These are phyloP conservation scores for Neogale vison DNA, from an alignment of 2,113 vertebrate species.

Conservation along the genomic window DNA sequence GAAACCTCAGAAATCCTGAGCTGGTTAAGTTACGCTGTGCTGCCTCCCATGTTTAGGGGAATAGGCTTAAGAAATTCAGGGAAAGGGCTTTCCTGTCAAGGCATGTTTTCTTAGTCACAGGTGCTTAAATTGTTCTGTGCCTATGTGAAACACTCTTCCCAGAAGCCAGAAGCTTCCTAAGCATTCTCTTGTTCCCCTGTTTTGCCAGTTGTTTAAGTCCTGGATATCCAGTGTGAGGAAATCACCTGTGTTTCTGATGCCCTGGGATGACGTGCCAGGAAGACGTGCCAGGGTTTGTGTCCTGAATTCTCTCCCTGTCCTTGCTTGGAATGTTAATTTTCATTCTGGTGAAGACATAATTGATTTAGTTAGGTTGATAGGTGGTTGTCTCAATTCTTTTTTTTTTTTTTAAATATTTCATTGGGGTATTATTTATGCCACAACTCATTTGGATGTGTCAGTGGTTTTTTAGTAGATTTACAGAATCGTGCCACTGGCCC, in stretches of 20 bases:
- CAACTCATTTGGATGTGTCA: background rate
- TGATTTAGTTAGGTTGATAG: background rate
- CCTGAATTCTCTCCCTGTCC: background rate
- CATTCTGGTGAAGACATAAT: background rate
- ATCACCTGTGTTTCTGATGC: background rate
- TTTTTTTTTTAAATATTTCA: background rate
- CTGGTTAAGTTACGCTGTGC: background rate
- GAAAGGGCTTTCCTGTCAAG: slow-evolving; percentile 49
- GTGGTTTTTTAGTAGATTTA: background rate
- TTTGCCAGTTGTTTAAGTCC: background rate
- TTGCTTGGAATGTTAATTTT: background rate
- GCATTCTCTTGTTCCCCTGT: background rate
- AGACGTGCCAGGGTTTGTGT: background rate
- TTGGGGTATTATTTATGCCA: background rate
- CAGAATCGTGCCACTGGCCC: background rate
- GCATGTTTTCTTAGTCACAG: slow-evolving; percentile 7
- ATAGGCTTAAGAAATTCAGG: background rate
- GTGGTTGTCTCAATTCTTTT: background rate
- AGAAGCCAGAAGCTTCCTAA: background rate
- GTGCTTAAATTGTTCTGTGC: background rate
- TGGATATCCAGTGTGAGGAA: background rate
- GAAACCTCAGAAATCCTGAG: background rate
- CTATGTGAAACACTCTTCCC: background rate
- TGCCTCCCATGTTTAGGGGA: background rate
- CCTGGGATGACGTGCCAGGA: background rate